Evolutionary conservation across 2,797 vertebrate species (phyloP).

Genomic region (Rhyacichthys aspro): DNA sequence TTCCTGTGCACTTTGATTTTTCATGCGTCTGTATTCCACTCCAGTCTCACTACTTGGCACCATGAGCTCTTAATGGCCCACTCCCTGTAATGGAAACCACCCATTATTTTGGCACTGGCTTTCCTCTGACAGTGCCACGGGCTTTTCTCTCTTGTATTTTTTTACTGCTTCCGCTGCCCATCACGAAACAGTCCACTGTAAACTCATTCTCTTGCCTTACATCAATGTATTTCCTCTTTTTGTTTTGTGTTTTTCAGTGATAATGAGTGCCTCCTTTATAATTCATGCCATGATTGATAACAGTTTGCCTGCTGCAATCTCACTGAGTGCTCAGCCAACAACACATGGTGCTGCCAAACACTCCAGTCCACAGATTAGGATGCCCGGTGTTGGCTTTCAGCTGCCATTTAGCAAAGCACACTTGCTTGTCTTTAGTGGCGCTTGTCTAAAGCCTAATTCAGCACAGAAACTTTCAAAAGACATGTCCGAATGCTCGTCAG

Average conservation of each 20-base stretch:
- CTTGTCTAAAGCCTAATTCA: constrained; percentile 19
- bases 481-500: constrained; percentile 30
- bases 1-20: neutral
- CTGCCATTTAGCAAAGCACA: constrained; percentile 49
- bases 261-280: constrained; percentile 64
- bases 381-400: constrained; percentile 60
- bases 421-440: constrained; percentile 16
- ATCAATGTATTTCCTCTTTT: constrained; percentile 37
- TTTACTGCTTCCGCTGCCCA: constrained; percentile 6
- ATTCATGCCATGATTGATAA: constrained; percentile 68
- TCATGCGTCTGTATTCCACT: neutral
- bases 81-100: constrained; percentile 6
- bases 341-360: constrained; percentile 43
- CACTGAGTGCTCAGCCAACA: constrained; percentile 44
- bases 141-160: constrained; percentile 38
- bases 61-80: constrained; percentile 3
- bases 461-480: constrained; percentile 34
- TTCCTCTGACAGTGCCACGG: constrained; percentile 14
- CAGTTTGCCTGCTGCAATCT: constrained; percentile 57
- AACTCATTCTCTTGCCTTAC: constrained; percentile 46
- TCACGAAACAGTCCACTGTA: constrained; percentile 28
- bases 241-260: constrained; percentile 44
- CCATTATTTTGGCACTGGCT: constrained; percentile 39
- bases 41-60: constrained; percentile 4
- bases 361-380: constrained; percentile 53